Base-by-base conservation (phyloP, 1,140 invertebrate species). In the Euura saliciscinereae region DNA sequence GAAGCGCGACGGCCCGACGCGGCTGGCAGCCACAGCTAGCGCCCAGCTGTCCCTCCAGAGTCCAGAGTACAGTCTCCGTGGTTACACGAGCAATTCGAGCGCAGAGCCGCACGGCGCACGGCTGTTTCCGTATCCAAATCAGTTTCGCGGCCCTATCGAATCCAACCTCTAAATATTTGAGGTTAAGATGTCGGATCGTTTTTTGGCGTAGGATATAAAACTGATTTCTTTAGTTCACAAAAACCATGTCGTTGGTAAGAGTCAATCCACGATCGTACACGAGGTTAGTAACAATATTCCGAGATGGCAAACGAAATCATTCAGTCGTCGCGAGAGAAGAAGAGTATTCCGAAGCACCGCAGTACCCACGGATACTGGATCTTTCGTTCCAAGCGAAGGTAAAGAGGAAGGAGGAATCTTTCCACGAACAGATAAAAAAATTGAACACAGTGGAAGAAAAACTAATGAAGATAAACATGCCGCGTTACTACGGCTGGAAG, bases 371-470 rank as follows among this genome's bases (percentile, higher is more conserved):
- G 64, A 93, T 94, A 75, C 76, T 89, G 43, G 90, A 93, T 78
- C 68, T 88, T 0, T 89, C 88, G 0, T 78, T 77, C 7, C 75
- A 84, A 75, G 88, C 83, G 43, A 82, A 74, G 71, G 83, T 82
- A 64, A 76, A 80, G 77, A 85, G 89, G 43, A 78, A 84, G 71
- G 83, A 83, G 44, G 78, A 89, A 75, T 72, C 81, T 2, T 84
- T 88, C 80, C 82, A 91, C 78, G 85, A 93, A 43, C 87, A 91
- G 77, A 90, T 96, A 43, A 89, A 90, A 78, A 80, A 86, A 6
- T 75, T 94, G 51, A 87, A 91, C 66, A 94, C 93, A 1, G 89
- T 95, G 0, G 95, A 96, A 85, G 94, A 96, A 85, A 97, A 97
- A 83, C 87, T 94, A 70, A 91, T 94, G 66, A 93, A 93, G 79